Conservation (phyloP, 2,888 invertebrate species). For the Arenicola marina region DNA sequence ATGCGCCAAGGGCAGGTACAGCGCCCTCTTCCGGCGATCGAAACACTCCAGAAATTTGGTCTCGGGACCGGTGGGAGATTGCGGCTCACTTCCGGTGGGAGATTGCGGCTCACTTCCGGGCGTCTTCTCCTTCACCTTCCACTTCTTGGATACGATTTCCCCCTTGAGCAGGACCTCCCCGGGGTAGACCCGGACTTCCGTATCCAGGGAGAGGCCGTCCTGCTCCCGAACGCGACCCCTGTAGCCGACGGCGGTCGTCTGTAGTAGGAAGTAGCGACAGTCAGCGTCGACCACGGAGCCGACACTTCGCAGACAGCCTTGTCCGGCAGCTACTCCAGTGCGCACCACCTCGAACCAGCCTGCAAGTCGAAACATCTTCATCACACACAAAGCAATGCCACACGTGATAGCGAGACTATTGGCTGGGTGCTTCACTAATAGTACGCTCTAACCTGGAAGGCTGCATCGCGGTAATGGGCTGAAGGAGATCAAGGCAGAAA, state of each 20-base stretch:
- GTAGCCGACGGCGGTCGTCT: neutral
- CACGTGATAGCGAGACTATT: too few relatives aligned
- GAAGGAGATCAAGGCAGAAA: too few relatives aligned
- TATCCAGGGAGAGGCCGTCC: neutral
- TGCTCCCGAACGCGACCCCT: too few relatives aligned
- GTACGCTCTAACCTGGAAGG: too few relatives aligned
- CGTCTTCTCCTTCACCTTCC: neutral
- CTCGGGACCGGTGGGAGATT: neutral
- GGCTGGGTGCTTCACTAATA: too few relatives aligned
- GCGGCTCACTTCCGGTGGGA: neutral
- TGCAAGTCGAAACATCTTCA: too few relatives aligned
- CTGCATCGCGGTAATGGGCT: too few relatives aligned
- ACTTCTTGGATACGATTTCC: slow-evolving; percentile 2
- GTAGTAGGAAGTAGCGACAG: neutral
- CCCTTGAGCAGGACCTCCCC: slow-evolving; percentile 2
- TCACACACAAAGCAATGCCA: too few relatives aligned
- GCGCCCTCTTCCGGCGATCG: neutral
- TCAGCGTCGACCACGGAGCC: neutral
- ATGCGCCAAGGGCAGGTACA: slow-evolving; percentile 9
- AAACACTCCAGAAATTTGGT: slow-evolving; percentile 7
- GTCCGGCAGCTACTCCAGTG: too few relatives aligned
- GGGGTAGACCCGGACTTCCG: slow-evolving; percentile 7
- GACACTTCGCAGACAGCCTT: too few relatives aligned
- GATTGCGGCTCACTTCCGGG: neutral
- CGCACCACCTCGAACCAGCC: slow-evolving; percentile 2